Evolutionary conservation across 2,797 vertebrate species (phyloP), one percentile per base, ranked within the genome.

Genomic region (Zonotrichia albicollis): DNA sequence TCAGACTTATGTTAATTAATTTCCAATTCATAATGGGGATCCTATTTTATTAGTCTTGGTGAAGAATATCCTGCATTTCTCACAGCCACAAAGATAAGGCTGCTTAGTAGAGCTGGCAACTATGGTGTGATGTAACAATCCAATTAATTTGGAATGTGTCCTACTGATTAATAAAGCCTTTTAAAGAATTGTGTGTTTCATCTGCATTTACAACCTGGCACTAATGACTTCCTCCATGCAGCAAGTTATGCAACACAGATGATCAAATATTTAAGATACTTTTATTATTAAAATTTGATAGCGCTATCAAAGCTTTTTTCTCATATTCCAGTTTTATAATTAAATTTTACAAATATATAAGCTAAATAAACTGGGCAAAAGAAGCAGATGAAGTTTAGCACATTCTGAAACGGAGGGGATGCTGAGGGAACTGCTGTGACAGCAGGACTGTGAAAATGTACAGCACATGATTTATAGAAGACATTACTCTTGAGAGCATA

Each of bases 121-220:
- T 71, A 72, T 16, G 32, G 54, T 57, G 30, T 3, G 4, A 92
- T 77, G 66, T 84, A 93, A 81, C 75, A 95, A 84, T 83, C 77
- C 74, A 92, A 93, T 94, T 96, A 89, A 85, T 87, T 89, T 74
- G 38, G 30, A 93, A 95, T 21, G 54, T 34, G n/a, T 64, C 68
- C 80, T 58, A 74, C n/a, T 51, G 72, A 92, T 89, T 94, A 93
- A 93, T 60, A 91, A 93, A 76, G 34, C 26, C 38, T 71, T 71
- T 75, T 42, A 77, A 46, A 81, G 54, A 87, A 78, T 2, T 27
- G 34, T 0, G 1, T 30, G 21, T 65, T 68, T 92, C 68, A 91
- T 89, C 68, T 84, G 58, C 65, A 93, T 95, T 92, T 76, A 81
- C 62, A 86, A 26, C 36, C 40, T 84, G 40, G 84, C 73, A 81